Conservation (phyloP, 2,888 invertebrate genomes). For the Dryocosmus kuriphilus region DNA sequence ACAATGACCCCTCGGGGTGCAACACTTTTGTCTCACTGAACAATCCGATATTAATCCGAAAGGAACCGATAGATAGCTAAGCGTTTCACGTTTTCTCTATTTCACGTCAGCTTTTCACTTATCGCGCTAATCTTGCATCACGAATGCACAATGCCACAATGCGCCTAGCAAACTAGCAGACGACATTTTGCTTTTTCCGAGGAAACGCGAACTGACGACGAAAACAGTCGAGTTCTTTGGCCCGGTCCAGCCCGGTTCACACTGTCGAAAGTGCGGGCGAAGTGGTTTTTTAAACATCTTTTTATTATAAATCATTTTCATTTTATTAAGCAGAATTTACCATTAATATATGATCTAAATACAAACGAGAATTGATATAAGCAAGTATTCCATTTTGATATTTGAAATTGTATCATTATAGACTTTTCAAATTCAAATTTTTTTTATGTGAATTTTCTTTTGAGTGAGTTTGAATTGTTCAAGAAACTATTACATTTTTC, state of each 20-base stretch:
- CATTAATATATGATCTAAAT: too few relatives aligned
- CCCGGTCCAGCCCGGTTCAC: constrained; percentile 51
- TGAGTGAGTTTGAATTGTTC: too few relatives aligned
- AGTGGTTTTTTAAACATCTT: background rate
- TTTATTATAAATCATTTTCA: too few relatives aligned
- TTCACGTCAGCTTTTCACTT: constrained; percentile 62
- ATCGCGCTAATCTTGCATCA: constrained; percentile 69
- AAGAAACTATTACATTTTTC: too few relatives aligned
- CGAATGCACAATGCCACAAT: constrained; percentile 71
- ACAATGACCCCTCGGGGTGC: constrained; percentile 32
- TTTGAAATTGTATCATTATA: too few relatives aligned
- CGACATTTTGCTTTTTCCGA: constrained; percentile 72
- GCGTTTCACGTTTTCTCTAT: too few relatives aligned
- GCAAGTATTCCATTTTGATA: too few relatives aligned
- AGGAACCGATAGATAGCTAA: too few relatives aligned
- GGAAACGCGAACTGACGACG: constrained; percentile 53
- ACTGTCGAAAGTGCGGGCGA: constrained; percentile 44
- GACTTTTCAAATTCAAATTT: too few relatives aligned
- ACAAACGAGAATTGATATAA: too few relatives aligned
- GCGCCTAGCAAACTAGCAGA: constrained; percentile 69
- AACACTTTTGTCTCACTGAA: constrained; percentile 35
- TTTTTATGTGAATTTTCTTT: too few relatives aligned
- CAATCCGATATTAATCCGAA: constrained; percentile 43
- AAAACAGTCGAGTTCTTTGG: constrained; percentile 51
- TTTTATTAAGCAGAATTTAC: too few relatives aligned